phyloP scores from a whole-genome alignment of 2,113 vertebrate species.

The Brachypodius melanocephalos region DNA sequence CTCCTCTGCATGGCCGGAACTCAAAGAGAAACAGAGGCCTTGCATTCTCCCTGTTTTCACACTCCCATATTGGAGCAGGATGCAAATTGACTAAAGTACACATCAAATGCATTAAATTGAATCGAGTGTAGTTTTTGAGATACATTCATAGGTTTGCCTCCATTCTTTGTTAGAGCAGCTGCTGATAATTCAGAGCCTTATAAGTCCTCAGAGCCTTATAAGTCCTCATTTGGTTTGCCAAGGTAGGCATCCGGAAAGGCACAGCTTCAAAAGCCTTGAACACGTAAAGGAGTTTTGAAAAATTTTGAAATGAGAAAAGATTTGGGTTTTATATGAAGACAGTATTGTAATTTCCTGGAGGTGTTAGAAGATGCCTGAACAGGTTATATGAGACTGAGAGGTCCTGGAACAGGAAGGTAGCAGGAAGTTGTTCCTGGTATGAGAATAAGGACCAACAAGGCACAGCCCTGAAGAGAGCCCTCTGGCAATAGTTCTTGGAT shows the following conservation, averaged over 20 bases:
- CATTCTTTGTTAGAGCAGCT: neutral
- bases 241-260: neutral
- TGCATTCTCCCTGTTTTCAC: neutral
- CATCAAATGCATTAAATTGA: too few species aligned
- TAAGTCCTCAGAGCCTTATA: neutral
- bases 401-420: neutral
- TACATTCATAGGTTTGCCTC: neutral
- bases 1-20: neutral
- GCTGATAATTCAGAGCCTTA: neutral
- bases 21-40: neutral
- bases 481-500: neutral
- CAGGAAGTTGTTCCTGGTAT: neutral
- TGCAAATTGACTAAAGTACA: neutral
- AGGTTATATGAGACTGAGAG: neutral
- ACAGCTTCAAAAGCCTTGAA: neutral
- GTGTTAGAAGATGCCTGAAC: neutral
- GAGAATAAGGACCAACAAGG: neutral
- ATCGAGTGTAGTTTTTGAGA: neutral
- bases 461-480: neutral
- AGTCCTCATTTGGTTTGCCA: neutral
- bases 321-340: neutral
- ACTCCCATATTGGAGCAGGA: neutral
- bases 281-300: neutral
- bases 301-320: neutral
- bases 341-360: neutral